phyloP scores from a whole-genome alignment of 2,113 vertebrate genomes.

The Pteruthius melanotis region DNA sequence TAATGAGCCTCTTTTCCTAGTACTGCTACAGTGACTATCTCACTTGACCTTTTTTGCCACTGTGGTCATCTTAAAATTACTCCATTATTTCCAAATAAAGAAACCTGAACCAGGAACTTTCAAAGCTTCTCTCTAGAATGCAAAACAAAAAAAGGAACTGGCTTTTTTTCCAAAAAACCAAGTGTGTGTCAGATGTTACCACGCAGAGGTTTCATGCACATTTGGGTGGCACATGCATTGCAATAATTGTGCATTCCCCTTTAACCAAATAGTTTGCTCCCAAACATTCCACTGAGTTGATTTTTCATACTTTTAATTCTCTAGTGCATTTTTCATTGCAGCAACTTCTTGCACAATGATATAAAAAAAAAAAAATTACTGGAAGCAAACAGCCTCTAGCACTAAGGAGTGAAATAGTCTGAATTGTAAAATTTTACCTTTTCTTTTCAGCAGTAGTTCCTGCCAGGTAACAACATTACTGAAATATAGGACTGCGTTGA shows the following conservation, averaged over 20 bases:
- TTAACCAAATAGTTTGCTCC: background rate
- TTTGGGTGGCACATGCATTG: background rate
- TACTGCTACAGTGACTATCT: background rate
- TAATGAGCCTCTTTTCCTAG: background rate
- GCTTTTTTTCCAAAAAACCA: background rate
- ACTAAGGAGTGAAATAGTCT: background rate
- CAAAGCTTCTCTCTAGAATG: background rate
- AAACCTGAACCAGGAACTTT: background rate
- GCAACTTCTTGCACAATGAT: background rate
- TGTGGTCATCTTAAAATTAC: background rate
- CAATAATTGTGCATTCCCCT: background rate
- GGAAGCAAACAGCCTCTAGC: background rate
- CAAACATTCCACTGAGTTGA: background rate
- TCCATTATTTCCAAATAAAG: conserved; percentile 7
- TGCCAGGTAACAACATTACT: background rate
- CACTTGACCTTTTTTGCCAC: background rate
- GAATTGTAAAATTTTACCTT: background rate
- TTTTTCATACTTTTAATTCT: background rate
- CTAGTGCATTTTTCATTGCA: background rate
- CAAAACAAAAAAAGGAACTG: background rate
- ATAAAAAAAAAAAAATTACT: rapidly evolving
- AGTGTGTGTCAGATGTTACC: background rate
- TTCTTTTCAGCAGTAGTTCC: background rate
- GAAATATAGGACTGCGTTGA: background rate
- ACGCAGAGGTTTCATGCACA: background rate